Evolutionary conservation across 2,113 vertebrate genomes (phyloP).

Genomic region (Phyllopteryx taeniolatus): DNA sequence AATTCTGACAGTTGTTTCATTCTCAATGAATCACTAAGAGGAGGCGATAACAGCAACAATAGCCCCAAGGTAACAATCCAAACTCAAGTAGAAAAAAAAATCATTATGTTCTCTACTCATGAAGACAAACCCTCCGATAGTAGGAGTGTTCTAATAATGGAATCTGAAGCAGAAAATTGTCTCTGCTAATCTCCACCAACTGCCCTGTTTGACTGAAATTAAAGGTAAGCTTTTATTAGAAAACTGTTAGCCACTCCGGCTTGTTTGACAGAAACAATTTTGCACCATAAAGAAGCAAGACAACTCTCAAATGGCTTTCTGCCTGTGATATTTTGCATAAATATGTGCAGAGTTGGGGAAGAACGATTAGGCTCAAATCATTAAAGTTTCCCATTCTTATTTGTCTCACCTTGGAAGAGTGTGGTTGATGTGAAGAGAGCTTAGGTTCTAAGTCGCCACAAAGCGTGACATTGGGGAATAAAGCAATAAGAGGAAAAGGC

Average conservation of each 20-base stretch:
- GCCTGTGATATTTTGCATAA: constrained; percentile 50
- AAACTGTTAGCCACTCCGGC: constrained; percentile 67
- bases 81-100: constrained; percentile 25
- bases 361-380: constrained; percentile 55
- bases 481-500: constrained; percentile 58
- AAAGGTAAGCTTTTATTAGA: constrained; percentile 74
- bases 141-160: constrained; percentile 68
- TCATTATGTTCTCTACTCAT: constrained; percentile 60
- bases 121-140: constrained; percentile 66
- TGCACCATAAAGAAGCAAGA: constrained; percentile 38
- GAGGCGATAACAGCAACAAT: constrained; percentile 53
- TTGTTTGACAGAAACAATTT: constrained; percentile 63
- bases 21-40: constrained; percentile 43
- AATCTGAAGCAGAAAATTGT: constrained; percentile 78
- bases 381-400: constrained; percentile 62
- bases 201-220: constrained; percentile 68
- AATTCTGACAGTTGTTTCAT: constrained; percentile 20
- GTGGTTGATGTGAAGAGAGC: constrained; percentile 55
- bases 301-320: constrained; percentile 48
- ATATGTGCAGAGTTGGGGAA: constrained; percentile 32
- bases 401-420: constrained; percentile 52
- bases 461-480: constrained; percentile 58
- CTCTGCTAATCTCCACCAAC: constrained; percentile 64
- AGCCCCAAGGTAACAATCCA: constrained; percentile 57
- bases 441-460: constrained; percentile 36